Percentiles rank a stretch among this genome's conserved stretches.
Conservation (phyloP, 2,113 vertebrate species). For the Cyphomyrus discorhynchus region DNA sequence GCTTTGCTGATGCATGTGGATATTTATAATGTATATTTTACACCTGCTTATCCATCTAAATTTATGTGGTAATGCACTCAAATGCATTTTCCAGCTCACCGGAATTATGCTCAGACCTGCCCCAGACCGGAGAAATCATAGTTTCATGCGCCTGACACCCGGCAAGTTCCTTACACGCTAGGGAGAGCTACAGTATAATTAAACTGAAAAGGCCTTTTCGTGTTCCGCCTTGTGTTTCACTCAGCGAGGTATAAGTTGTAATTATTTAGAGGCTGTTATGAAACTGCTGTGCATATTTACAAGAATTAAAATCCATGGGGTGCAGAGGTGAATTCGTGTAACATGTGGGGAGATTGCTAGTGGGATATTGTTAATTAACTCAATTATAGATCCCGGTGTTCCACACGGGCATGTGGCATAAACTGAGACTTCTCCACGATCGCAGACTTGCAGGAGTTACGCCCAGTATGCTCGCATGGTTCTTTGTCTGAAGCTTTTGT, state of each 20-base stretch:
- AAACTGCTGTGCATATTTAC: constrained; percentile 19
- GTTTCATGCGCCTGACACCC: not conserved
- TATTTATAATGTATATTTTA: not conserved
- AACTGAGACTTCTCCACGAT: not conserved
- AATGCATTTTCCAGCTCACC: not conserved
- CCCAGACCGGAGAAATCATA: not conserved
- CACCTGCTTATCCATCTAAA: not conserved
- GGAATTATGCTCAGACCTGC: not conserved
- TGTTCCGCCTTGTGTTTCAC: constrained; percentile 5
- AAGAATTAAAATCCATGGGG: constrained; percentile 21
- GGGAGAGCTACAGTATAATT: constrained; percentile 13
- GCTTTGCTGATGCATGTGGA: not conserved
- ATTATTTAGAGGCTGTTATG: constrained; percentile 25
- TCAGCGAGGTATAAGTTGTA: constrained; percentile 4
- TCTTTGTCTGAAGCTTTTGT: constrained; percentile 30
- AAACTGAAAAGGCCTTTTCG: not conserved
- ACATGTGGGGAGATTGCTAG: constrained; percentile 13
- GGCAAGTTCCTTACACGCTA: not conserved
- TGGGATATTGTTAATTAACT: constrained; percentile 15
- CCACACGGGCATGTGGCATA: not conserved
- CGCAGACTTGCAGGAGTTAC: not conserved
- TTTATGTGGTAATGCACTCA: not conserved
- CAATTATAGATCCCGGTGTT: not conserved
- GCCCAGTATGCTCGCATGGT: not conserved
- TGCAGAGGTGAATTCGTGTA: constrained; percentile 3